A percentile compares a stretch with the other conserved stretches of the same genome.
These are phyloP conservation scores for Nibea coibor DNA, from an alignment of 2,113 vertebrate genomes.

Conservation along the genomic window DNA sequence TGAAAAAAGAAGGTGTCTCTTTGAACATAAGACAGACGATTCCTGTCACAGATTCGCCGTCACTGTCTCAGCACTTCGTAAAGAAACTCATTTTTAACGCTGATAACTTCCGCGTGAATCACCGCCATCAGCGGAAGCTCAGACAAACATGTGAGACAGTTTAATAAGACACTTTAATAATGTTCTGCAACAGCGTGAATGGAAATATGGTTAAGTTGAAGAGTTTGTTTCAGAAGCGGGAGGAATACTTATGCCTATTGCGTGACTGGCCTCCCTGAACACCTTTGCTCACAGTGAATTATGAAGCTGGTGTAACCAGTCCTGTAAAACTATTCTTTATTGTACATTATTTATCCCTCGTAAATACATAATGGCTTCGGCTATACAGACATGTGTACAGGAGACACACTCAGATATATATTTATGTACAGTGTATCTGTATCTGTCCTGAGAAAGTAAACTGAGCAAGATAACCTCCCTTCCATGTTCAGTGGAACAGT, in stretches of 20 bases:
- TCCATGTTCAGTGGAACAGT: not conserved
- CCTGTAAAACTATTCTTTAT: conserved; percentile 74
- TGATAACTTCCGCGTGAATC: not conserved
- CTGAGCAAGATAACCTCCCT: not conserved
- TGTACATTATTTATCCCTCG: conserved; percentile 73
- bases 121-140: not conserved
- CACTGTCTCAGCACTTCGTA: not conserved
- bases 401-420: conserved; percentile 17
- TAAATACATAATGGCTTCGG: conserved; percentile 62
- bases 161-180: conserved; percentile 2
- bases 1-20: not conserved
- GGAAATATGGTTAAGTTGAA: not conserved
- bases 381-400: conserved; percentile 19
- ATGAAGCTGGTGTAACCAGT: conserved; percentile 69
- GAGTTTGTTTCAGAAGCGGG: conserved; percentile 27
- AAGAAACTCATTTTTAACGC: not conserved
- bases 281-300: conserved; percentile 62
- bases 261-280: conserved; percentile 68
- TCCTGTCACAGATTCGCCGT: not conserved
- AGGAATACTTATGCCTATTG: conserved; percentile 39
- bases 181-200: not conserved
- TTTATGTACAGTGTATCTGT: conserved; percentile 7
- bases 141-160: not conserved
- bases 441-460: not conserved
- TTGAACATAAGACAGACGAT: not conserved